Evolutionary conservation across 2,113 vertebrate species (phyloP).

Genomic region (Salvelinus alpinus): DNA sequence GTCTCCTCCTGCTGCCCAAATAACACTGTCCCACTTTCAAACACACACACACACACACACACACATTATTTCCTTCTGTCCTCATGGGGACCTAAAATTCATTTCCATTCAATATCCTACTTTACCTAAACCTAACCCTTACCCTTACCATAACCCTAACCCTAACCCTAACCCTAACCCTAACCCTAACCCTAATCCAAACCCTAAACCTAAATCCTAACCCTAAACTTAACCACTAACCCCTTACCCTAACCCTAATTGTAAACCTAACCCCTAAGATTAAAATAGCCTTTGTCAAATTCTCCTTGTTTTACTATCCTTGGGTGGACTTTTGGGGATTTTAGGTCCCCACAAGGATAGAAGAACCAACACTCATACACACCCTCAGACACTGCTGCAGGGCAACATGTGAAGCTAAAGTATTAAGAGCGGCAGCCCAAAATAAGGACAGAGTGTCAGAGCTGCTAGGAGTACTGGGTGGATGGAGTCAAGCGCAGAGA

Average conservation of each 20-base stretch:
- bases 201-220: too few relatives aligned
- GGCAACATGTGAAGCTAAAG: slow-evolving; percentile 43
- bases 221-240: slow-evolving; percentile 31
- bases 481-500: too few relatives aligned
- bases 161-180: slow-evolving; percentile 14
- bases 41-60: slow-evolving; percentile 18
- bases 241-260: slow-evolving; percentile 12
- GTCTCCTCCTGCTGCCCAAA: slow-evolving; percentile 32
- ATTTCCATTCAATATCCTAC: too few relatives aligned
- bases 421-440: slow-evolving; percentile 23
- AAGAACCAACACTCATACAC: slow-evolving; percentile 15
- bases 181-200: too few relatives aligned
- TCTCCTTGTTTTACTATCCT: too few relatives aligned
- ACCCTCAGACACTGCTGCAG: slow-evolving; percentile 19
- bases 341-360: slow-evolving; percentile 6
- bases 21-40: slow-evolving; percentile 37
- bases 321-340: too few relatives aligned
- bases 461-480: too few relatives aligned
- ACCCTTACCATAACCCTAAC: slow-evolving; percentile 14
- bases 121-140: slow-evolving; percentile 14
- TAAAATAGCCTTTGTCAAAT: too few relatives aligned
- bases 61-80: neutral
- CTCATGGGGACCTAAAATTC: too few relatives aligned
- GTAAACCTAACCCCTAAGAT: too few relatives aligned
- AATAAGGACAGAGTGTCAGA: slow-evolving; percentile 33